These are phyloP conservation scores for Tenthredo amoena DNA, from an alignment of 2,888 invertebrate species.

Conservation along the genomic window DNA sequence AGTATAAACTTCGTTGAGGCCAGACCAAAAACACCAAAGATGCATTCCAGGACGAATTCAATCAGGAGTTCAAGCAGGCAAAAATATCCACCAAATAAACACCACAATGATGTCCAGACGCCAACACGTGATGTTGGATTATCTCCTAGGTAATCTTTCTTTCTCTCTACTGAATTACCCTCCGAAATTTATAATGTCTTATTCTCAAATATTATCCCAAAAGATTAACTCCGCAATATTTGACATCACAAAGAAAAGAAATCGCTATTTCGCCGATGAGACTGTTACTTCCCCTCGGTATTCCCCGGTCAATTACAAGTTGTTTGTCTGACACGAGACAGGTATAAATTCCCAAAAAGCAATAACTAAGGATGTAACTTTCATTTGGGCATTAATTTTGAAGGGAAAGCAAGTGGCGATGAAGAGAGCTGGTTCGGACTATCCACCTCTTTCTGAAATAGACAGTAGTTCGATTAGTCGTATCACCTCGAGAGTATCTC, in stretches of 20 bases:
- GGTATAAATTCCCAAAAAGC: constrained; percentile 11
- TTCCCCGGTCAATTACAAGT: neutral
- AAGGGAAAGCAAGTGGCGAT: constrained; percentile 16
- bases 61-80: constrained; percentile 34
- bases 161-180: neutral
- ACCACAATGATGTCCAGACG: constrained; percentile 26
- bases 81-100: constrained; percentile 28
- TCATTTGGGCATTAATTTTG: constrained; percentile 20
- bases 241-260: neutral
- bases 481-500: neutral
- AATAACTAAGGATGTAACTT: neutral
- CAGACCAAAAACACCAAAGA: constrained; percentile 49
- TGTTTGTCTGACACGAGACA: neutral
- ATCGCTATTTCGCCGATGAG: constrained; percentile 27
- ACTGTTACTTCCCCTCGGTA: neutral
- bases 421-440: constrained; percentile 9
- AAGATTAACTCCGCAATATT: constrained; percentile 46
- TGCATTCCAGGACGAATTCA: constrained; percentile 47
- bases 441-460: constrained; percentile 35
- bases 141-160: constrained; percentile 56
- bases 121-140: constrained; percentile 53
- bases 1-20: constrained; percentile 2
- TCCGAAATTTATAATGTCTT: neutral
- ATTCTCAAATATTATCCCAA: neutral
- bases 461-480: neutral